Base-by-base conservation (phyloP, 2,888 invertebrate genomes). In the Drosophila neonasuta region DNA sequence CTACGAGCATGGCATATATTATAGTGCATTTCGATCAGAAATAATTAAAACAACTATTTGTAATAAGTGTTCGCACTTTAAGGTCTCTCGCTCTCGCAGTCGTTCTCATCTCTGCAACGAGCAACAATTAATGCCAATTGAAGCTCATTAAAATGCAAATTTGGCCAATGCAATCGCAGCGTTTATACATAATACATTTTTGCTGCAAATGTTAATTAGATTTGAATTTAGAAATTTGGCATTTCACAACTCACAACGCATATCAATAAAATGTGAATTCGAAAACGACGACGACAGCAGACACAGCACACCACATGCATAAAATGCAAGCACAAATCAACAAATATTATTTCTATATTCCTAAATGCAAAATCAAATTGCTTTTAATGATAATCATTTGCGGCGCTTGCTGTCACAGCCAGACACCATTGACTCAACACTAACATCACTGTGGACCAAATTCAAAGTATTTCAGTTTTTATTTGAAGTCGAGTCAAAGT, bases 111-210 rank as follows among this genome's bases (percentile, higher is more conserved):
- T n/a, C 10, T 0, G 36, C 36, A 15, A 69, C 42, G 54, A 67
- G 17, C 63, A 57, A 56, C 75, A 80, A 80, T 79, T 79, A 83
- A 75, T 71, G 68, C 69, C 79, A 78, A 78, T 80, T 64, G 74
- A 42, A 70, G 72, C 80, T 77, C 73, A 81, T 83, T 81, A 79
- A 80, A 81, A 81, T 79, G 75, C 68, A 48, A 81, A 83, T 68
- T 78, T 72, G 20, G 20, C 9, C 44, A 58, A 36, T 46, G 45
- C 64, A 45, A 62, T 66, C 45, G 45, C 49, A 50, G 13, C 51
- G 17, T 29, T 54, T 44, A 48, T 42, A 49, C 60, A 62, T 49
- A 56, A 62, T 62, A 72, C 48, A 80, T 61, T 71, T 72, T 44
- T 66, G 56, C 61, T 34, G 15, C 55, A 77, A 80, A 80, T 81